These are phyloP conservation scores for Gonioctena quinquepunctata DNA, from an alignment of 1,140 invertebrate genomes.

Conservation along the genomic window DNA sequence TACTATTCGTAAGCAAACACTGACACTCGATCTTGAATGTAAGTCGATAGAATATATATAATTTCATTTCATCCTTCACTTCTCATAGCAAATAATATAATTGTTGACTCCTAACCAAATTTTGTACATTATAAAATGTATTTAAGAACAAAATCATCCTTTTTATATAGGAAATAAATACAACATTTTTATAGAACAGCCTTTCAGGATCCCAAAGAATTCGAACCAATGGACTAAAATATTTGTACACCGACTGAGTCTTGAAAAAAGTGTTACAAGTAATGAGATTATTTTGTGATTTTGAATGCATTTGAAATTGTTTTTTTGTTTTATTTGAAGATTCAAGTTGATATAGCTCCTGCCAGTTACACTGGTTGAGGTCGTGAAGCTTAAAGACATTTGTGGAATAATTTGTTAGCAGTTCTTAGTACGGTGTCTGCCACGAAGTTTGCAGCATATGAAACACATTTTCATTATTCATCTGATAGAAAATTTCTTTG, in stretches of 20 bases:
- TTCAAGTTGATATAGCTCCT: too few relatives aligned
- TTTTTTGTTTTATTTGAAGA: too few relatives aligned
- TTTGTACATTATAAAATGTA: conserved; percentile 2
- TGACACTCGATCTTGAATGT: too few relatives aligned
- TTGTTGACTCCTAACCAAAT: background rate
- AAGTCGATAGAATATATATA: too few relatives aligned
- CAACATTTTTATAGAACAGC: conserved; percentile 19
- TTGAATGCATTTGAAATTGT: background rate
- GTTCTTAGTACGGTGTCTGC: too few relatives aligned
- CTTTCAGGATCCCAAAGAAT: conserved; percentile 20
- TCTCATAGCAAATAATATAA: background rate
- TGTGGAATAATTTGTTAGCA: too few relatives aligned
- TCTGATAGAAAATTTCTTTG: too few relatives aligned
- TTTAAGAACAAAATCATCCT: conserved; percentile 12
- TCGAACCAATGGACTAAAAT: conserved; percentile 3
- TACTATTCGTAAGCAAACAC: too few relatives aligned
- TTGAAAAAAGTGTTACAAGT: background rate
- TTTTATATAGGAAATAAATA: conserved; percentile 14
- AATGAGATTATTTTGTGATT: background rate
- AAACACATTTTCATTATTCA: too few relatives aligned
- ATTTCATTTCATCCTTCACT: background rate
- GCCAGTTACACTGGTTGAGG: too few relatives aligned
- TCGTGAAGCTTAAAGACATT: too few relatives aligned
- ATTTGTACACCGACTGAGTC: background rate
- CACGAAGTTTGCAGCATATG: too few relatives aligned